phyloP scores from a whole-genome alignment of 2,888 invertebrate genomes.

The Tuberolachnus salignus region DNA sequence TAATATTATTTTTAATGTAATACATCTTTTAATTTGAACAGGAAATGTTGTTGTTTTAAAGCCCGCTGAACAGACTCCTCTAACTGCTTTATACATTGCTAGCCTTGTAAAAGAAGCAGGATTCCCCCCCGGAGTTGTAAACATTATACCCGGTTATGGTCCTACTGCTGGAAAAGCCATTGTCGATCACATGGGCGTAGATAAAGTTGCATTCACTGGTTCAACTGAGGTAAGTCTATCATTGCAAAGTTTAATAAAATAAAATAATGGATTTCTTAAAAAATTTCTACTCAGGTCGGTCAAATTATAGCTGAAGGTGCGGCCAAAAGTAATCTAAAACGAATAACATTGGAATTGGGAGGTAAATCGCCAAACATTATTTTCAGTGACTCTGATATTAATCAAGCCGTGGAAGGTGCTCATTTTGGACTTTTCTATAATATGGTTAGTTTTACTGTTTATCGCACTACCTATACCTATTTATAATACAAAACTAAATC shows the following conservation, averaged over 20 bases:
- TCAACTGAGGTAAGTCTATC: slow-evolving; percentile 69
- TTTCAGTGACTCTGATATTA: slow-evolving; percentile 80
- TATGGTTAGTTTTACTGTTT: slow-evolving; percentile 54
- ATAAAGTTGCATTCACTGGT: slow-evolving; percentile 82
- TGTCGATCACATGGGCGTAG: slow-evolving; percentile 71
- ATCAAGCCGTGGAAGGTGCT: slow-evolving; percentile 61
- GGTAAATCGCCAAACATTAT: slow-evolving; percentile 89
- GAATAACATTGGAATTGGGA: slow-evolving; percentile 83
- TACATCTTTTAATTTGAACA: slow-evolving; percentile 6
- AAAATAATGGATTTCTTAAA: not conserved
- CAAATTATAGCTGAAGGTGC: slow-evolving; percentile 69
- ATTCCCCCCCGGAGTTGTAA: slow-evolving; percentile 80
- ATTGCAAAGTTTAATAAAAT: not conserved
- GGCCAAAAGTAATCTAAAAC: slow-evolving; percentile 78
- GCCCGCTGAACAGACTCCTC: slow-evolving; percentile 84
- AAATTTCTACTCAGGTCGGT: slow-evolving; percentile 62
- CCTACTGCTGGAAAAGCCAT: slow-evolving; percentile 77
- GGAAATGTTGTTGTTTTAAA: slow-evolving; percentile 74
- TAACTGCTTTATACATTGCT: slow-evolving; percentile 77
- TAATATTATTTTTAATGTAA: too few relatives aligned
- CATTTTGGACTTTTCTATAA: slow-evolving; percentile 59
- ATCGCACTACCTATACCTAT: slow-evolving; percentile 12
- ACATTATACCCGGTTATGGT: slow-evolving; percentile 77
- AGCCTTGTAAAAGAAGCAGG: slow-evolving; percentile 77
- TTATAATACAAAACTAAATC: slow-evolving; percentile 57